These are phyloP conservation scores for Bradypus variegatus DNA, from an alignment of 2,797 vertebrate genomes.

Conservation along the genomic window DNA sequence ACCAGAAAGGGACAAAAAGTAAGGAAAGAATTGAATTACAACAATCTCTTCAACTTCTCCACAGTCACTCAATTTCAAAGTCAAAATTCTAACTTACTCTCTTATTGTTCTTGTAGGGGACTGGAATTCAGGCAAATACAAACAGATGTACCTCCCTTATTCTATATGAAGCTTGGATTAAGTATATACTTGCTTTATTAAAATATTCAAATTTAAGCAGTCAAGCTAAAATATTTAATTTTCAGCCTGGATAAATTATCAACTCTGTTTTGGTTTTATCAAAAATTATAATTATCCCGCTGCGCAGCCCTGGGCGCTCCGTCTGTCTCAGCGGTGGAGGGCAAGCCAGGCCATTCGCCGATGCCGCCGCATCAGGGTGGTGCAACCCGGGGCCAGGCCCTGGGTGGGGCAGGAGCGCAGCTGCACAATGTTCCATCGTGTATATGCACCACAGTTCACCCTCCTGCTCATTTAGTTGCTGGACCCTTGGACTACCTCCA, in stretches of 20 bases:
- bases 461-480: too few species aligned
- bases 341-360: conserved; percentile 31
- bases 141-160: background rate
- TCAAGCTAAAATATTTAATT: background rate
- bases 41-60: background rate
- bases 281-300: too few species aligned
- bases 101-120: background rate
- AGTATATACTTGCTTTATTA: background rate
- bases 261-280: background rate
- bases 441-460: too few species aligned
- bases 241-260: background rate
- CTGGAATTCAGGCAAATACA: background rate
- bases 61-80: background rate
- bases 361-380: background rate
- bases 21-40: background rate
- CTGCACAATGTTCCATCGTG: too few species aligned
- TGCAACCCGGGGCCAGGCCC: conserved; percentile 43
- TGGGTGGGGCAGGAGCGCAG: conserved; percentile 34
- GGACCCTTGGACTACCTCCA: too few species aligned
- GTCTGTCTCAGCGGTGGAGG: conserved; percentile 27
- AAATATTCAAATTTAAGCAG: background rate
- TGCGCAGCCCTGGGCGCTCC: conserved; percentile 44
- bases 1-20: background rate
- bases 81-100: background rate
- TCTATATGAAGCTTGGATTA: background rate